These are phyloP conservation scores for Coluber constrictor DNA, from an alignment of 2,797 vertebrate genomes.

Conservation along the genomic window DNA sequence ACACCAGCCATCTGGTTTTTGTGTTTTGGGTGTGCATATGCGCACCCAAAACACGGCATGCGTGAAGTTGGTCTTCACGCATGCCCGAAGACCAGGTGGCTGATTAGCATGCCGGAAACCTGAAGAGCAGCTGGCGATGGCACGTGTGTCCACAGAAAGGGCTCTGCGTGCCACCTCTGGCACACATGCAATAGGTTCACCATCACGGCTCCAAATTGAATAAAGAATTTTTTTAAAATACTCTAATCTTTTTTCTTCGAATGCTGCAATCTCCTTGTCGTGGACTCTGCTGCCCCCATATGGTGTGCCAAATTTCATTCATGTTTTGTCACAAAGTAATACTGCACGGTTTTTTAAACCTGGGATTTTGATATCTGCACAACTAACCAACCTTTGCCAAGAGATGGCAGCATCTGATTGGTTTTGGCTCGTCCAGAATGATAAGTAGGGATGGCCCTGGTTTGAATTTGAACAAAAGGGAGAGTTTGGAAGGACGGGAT, in stretches of 20 bases:
- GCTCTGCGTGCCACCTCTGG: no score
- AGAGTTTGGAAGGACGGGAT: not conserved
- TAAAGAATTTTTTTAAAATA: not conserved
- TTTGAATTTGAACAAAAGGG: not conserved
- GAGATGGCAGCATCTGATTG: not conserved
- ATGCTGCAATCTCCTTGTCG: not conserved
- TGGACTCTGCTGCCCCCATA: conserved; percentile 69
- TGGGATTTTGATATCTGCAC: not conserved
- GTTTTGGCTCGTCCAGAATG: not conserved
- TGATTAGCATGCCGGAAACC: no score
- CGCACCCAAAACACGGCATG: no score
- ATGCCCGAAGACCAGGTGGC: no score
- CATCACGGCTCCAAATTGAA: not conserved
- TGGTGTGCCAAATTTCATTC: conserved; percentile 39
- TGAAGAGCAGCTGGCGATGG: no score
- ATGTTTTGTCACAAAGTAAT: not conserved
- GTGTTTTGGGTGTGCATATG: no score
- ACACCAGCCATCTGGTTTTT: no score
- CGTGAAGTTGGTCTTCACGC: no score
- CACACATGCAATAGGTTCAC: no score
- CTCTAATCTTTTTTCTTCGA: not conserved
- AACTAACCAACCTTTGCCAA: not conserved
- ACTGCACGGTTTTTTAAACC: not conserved
- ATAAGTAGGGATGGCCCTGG: not conserved
- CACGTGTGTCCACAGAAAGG: no score